phyloP scores from a whole-genome alignment of 2,113 vertebrate genomes.

The Mirounga angustirostris region DNA sequence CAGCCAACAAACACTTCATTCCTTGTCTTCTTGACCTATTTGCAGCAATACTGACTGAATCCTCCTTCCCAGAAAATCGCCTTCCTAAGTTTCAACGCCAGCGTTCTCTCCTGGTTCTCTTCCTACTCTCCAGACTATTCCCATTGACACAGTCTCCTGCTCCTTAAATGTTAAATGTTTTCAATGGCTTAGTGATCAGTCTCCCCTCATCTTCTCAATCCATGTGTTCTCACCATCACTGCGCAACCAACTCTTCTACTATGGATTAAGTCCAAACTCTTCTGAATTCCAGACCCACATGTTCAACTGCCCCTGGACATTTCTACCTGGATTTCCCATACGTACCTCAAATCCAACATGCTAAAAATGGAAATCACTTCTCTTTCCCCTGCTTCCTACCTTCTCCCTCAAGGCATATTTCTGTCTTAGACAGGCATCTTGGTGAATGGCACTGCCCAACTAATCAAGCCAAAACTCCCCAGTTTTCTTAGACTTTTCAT shows the following conservation, averaged over 20 bases:
- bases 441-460: not conserved
- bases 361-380: conserved; percentile 2
- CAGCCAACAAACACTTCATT: not conserved
- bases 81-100: not conserved
- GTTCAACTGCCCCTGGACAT: not conserved
- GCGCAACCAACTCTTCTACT: not conserved
- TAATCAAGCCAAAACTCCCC: not conserved
- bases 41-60: not conserved
- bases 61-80: not conserved
- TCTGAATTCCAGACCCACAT: not conserved
- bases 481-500: not conserved
- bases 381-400: not conserved
- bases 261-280: not conserved
- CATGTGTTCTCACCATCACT: not conserved
- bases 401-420: not conserved
- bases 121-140: not conserved
- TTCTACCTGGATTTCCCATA: not conserved
- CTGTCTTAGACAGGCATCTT: not conserved
- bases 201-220: not conserved
- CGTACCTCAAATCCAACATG: not conserved
- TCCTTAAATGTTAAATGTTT: not conserved
- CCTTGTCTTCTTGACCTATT: not conserved
- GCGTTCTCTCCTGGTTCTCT: not conserved
- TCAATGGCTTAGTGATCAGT: not conserved
- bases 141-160: not conserved